phyloP scores from a whole-genome alignment of 2,888 invertebrate genomes.

The Drosophila paracracens region DNA sequence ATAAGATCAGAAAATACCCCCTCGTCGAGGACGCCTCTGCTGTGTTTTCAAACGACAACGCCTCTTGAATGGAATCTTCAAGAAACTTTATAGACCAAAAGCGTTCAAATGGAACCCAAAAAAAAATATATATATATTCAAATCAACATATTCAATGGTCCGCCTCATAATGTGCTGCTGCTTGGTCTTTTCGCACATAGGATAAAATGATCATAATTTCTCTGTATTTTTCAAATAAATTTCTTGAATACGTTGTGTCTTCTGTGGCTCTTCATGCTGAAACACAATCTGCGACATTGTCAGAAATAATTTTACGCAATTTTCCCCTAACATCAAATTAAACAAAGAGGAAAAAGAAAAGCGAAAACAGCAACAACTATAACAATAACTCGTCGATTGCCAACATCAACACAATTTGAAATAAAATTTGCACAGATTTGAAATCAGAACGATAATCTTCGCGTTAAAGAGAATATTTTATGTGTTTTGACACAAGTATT shows the following conservation, averaged over 20 bases:
- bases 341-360: slow-evolving; percentile 30
- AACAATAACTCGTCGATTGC: slow-evolving; percentile 26
- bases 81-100: slow-evolving; percentile 55
- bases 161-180: slow-evolving; percentile 41
- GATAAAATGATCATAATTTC: slow-evolving; percentile 68
- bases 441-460: slow-evolving; percentile 46
- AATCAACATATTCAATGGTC: slow-evolving; percentile 22
- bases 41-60: slow-evolving; percentile 28
- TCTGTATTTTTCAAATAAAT: slow-evolving; percentile 35
- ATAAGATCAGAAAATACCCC: slow-evolving; percentile 10
- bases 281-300: slow-evolving; percentile 78
- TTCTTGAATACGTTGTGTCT: slow-evolving; percentile 14
- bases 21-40: slow-evolving; percentile 33
- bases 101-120: slow-evolving; percentile 16
- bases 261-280: slow-evolving; percentile 47
- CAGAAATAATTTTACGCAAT: slow-evolving; percentile 69
- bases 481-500: slow-evolving; percentile 49
- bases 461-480: slow-evolving; percentile 41
- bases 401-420: slow-evolving; percentile 63
- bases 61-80: slow-evolving; percentile 52
- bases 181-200: slow-evolving; percentile 62
- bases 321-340: slow-evolving; percentile 51
- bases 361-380: slow-evolving; percentile 45
- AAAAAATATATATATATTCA: slow-evolving; percentile 3
- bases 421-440: slow-evolving; percentile 46